Base-by-base conservation (phyloP, 2,888 invertebrate genomes). In the Ecdyonurus torrentis region DNA sequence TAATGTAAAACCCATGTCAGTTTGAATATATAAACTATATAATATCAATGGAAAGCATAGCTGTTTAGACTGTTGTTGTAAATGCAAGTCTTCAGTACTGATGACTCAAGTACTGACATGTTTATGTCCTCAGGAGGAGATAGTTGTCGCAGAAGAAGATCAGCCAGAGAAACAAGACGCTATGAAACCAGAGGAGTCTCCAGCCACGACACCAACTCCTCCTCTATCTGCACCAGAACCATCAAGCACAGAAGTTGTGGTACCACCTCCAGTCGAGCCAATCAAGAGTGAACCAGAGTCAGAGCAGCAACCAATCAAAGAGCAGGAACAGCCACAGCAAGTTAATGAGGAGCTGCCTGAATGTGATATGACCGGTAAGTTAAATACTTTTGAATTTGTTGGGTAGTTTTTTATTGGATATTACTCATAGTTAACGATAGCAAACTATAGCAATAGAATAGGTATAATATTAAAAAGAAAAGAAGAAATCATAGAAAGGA, bases 171-270 rank as follows among this genome's bases (percentile, higher is more conserved):
- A 62, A n/a, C 62, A 62, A 37, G 62, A 62, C 50, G 58, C 55
- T 24, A 62, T 62, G 62, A 62, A 62, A 37, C 65, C 65, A 58
- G 64, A 59, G 70, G 76, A 74, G 69, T 70, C 71, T 74, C 70
- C 73, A 75, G 37, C 37, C 37, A 37, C 37, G 37, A n/a, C n/a
- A n/a, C 37, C 37, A 5, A 37, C 37, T 37, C 37, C 37, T 37
- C 37, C 37, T 37, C 37, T 15, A 5, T 10, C 37, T 37, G 7
- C 37, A 10, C 37, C 37, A 10, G 7, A 37, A 15, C 37, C 37
- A 37, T 10, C 15, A 5, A 37, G 7, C 5, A 37, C 37, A 37
- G 37, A 37, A 15, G 7, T 37, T 37, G n/a, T n/a, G n/a, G n/a
- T n/a, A n/a, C n/a, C n/a, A n/a, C n/a, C n/a, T n/a, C 7, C 7